These are phyloP conservation scores for Apodemia mormo DNA, from an alignment of 2,888 invertebrate species.

Conservation along the genomic window DNA sequence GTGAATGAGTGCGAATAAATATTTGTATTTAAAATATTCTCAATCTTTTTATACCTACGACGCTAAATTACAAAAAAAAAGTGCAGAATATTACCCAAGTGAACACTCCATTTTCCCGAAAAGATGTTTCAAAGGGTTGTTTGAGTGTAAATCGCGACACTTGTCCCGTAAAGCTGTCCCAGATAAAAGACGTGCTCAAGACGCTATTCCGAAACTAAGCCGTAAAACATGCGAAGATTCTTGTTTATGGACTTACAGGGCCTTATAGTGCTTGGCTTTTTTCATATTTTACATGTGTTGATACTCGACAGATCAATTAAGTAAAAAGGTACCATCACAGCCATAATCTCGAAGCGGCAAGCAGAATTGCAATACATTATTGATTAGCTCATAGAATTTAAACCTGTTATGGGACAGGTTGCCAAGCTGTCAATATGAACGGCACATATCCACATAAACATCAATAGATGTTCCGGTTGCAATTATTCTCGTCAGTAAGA, in stretches of 20 bases:
- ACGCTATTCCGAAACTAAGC: conserved; percentile 55
- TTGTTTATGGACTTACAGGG: conserved; percentile 62
- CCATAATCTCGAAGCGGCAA: too few relatives aligned
- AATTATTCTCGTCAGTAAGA: too few relatives aligned
- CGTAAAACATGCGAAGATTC: conserved; percentile 66
- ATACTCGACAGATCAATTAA: background rate
- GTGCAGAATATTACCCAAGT: conserved; percentile 8
- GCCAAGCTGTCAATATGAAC: too few relatives aligned
- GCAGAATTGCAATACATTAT: too few relatives aligned
- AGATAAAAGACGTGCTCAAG: conserved; percentile 47
- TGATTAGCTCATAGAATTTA: too few relatives aligned
- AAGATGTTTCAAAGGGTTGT: conserved; percentile 20
- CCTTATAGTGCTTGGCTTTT: conserved; percentile 52
- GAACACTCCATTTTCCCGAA: conserved; percentile 27
- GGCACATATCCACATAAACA: too few relatives aligned
- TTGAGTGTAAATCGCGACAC: conserved; percentile 39
- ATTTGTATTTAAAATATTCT: too few relatives aligned
- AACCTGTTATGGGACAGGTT: too few relatives aligned
- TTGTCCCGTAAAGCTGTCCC: conserved; percentile 40
- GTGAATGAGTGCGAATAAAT: too few relatives aligned
- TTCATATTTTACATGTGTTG: conserved; percentile 43
- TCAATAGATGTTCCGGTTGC: too few relatives aligned
- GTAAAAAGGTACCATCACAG: background rate
- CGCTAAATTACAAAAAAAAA: background rate
- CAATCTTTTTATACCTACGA: background rate